Evolutionary conservation across 1,140 invertebrate genomes (phyloP), one percentile per base, ranked within the genome.

Genomic region (Zaprionus inermis): DNA sequence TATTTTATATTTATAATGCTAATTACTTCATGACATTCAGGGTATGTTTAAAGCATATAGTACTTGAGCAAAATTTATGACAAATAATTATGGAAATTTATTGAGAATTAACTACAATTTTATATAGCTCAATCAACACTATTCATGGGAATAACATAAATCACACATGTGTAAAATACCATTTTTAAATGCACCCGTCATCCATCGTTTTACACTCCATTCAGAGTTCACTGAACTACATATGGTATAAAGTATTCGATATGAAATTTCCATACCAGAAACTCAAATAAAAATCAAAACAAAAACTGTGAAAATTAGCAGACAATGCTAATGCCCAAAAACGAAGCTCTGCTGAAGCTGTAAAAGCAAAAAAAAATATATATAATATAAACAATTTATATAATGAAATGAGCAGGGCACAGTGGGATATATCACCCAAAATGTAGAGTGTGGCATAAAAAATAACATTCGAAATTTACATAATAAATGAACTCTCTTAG

Each of bases 261-360:
- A 68, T 10, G 54, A 20, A 16, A 36, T 78, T 72, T 57, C 55
- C 77, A 67, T 60, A 54, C 12, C 16, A 24, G 34, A 38, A 34
- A n/a, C 12, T 16, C 28, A 7, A 63, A 16, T 58, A 18, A 10
- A 55, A 16, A 67, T 46, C 78, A 61, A 70, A 63, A 64, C 38
- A 56, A 64, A 84, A 70, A 34, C 81, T 84, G 81, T 83, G 77
- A 83, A 84, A 83, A 84, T 83, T 79, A 83, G 80, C 80, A 68
- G 22, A 20, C n/a, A 59, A 59, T 66, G 18, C 51, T 22, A 44
- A 66, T 46, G 20, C 1, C 65, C 57, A 69, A 56, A 84, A 72
- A 68, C 64, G 69, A 58, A 69, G 34, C 34, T 14, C 34, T 36
- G 34, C 34, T 6, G 28, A 63, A 16, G 51, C 44, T 70, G 44